A percentile compares a stretch with the other conserved stretches of the same genome.
phyloP scores from a whole-genome alignment of 2,888 invertebrate species.

The Thysanoteuthis rhombus region DNA sequence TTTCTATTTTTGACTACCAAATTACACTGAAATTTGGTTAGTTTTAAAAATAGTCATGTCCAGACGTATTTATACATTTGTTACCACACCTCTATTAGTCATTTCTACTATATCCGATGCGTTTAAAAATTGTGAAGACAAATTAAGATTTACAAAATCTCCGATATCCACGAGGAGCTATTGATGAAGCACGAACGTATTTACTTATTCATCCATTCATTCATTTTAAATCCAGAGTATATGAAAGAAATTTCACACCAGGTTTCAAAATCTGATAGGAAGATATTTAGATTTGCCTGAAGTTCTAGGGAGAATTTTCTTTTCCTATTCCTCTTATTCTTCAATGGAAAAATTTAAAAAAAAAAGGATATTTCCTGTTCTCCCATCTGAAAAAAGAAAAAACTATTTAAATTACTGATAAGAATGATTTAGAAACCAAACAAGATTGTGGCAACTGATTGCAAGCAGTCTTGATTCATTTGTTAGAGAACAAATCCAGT shows the following conservation, averaged over 20 bases:
- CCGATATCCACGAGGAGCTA: neutral
- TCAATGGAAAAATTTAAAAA: no score
- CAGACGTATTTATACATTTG: neutral
- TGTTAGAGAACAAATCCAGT: neutral
- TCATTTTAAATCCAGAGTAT: neutral
- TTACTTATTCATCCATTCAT: neutral
- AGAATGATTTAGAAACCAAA: neutral
- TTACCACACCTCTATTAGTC: neutral
- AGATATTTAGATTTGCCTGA: no score
- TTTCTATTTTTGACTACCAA: neutral
- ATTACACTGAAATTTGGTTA: neutral
- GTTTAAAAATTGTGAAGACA: neutral
- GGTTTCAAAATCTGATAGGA: neutral
- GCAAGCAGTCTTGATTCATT: neutral
- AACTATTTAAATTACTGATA: no score
- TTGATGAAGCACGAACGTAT: neutral
- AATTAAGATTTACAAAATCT: neutral
- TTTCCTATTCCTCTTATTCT: no score
- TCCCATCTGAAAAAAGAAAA: no score
- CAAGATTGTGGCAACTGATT: neutral
- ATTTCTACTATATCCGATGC: neutral
- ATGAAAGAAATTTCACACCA: neutral
- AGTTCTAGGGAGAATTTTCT: no score
- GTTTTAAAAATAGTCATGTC: neutral
- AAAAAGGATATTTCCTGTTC: no score